Evolutionary conservation across 2,888 invertebrate genomes (phyloP), one percentile per base, ranked within the genome.

Genomic region (Molanna angustata): DNA sequence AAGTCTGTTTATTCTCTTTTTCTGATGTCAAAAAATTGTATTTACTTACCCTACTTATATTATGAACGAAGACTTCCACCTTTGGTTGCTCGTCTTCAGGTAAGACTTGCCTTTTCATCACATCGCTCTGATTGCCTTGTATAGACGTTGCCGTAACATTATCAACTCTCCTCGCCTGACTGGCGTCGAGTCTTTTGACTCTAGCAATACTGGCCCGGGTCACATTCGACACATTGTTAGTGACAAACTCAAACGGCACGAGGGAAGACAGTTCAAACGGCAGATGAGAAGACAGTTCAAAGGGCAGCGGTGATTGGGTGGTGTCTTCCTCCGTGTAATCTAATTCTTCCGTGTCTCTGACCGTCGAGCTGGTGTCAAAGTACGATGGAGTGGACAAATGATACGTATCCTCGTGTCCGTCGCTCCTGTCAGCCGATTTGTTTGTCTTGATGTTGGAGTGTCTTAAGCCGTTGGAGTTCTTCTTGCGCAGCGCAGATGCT

Each of bases 401-500:
- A 40, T 4, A 35, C 6, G 16, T 27, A 27, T 11, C 11, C 11
- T 27, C 27, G 4, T 27, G 27, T 27, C 4, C 27, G 27, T 27
- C 27, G 11, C 11, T 27, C 27, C 11, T 27, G 39, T 4, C n/a
- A 17, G 16, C 4, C 4, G 18, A 21, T 7, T 13, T 13, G 3
- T 32, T 45, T 21, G 20, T 4, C 2, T 40, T 42, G 13, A 47
- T 55, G 9, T 41, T 41, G 19, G 17, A 4, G 14, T 14, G 21
- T 22, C 17, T 43, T 43, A 21, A 20, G 41, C 4, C 31, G 6
- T 16, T 49, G 18, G n/a, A n/a, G 20, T 58, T 54, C 19, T 54
- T 56, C 33, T 54, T 56, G 49, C 54, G 27, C n/a, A 51, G 9
- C 9, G 35, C 32, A 67, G 62, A 68, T 69, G 54, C 67, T 68